These are phyloP conservation scores for Plagiodera versicolora DNA, from an alignment of 2,888 invertebrate genomes.

Conservation along the genomic window DNA sequence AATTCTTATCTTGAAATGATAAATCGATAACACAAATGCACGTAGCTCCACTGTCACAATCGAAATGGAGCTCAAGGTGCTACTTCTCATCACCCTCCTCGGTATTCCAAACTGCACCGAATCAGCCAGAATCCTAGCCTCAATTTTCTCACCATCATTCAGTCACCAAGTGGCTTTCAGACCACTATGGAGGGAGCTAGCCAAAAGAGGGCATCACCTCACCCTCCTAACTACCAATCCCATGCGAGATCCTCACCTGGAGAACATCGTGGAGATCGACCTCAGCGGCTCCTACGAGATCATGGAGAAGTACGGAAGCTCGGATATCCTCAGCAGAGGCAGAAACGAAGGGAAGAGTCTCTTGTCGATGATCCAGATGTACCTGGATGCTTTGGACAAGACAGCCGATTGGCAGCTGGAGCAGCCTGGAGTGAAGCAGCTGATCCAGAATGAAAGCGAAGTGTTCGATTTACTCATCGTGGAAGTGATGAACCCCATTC, in stretches of 20 bases:
- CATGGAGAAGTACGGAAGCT: slow-evolving; percentile 16
- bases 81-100: background rate
- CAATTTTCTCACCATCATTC: slow-evolving; percentile 29
- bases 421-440: slow-evolving; percentile 35
- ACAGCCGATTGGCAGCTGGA: slow-evolving; percentile 32
- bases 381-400: slow-evolving; percentile 15
- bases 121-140: slow-evolving; percentile 28
- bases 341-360: slow-evolving; percentile 2
- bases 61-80: background rate
- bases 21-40: too few relatives aligned
- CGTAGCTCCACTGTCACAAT: background rate
- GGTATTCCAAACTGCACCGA: background rate
- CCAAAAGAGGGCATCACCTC: slow-evolving; percentile 32
- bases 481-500: slow-evolving; percentile 37
- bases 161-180: slow-evolving; percentile 35
- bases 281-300: slow-evolving; percentile 27
- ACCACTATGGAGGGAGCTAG: slow-evolving; percentile 32
- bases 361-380: background rate
- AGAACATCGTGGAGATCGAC: slow-evolving; percentile 29
- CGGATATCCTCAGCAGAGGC: slow-evolving; percentile 17
- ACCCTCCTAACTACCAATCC: slow-evolving; percentile 34
- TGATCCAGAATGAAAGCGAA: slow-evolving; percentile 47
- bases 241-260: slow-evolving; percentile 18
- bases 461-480: slow-evolving; percentile 44
- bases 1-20: background rate